phyloP scores from a whole-genome alignment of 2,888 invertebrate species.

The Hypercompe scribonia region DNA sequence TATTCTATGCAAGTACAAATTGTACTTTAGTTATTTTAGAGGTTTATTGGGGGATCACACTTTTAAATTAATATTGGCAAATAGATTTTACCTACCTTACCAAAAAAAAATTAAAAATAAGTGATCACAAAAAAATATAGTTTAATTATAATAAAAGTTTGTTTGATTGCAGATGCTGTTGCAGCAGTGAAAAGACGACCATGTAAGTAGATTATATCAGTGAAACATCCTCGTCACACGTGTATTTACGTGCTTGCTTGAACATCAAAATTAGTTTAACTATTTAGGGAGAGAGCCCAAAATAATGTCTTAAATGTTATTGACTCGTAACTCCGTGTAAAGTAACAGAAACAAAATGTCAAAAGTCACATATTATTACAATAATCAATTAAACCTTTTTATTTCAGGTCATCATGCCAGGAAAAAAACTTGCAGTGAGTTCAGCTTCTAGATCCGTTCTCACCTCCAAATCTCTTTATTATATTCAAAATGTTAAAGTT shows the following conservation, averaged over 20 bases:
- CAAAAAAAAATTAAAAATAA: background rate
- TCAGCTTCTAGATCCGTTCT: background rate
- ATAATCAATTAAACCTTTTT: background rate
- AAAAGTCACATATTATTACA: background rate
- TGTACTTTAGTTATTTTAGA: background rate
- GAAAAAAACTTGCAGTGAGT: slow-evolving; percentile 6
- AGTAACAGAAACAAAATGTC: background rate
- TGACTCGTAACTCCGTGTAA: background rate
- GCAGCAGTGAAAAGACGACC: background rate
- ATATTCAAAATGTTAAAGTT: background rate
- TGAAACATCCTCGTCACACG: background rate
- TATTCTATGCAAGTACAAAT: too few relatives aligned
- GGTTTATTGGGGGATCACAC: background rate
- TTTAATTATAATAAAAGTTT: background rate
- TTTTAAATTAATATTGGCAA: background rate
- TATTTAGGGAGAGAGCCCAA: too few relatives aligned
- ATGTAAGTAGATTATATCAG: slow-evolving; percentile 11
- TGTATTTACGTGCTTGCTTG: too few relatives aligned
- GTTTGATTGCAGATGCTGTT: slow-evolving; percentile 10
- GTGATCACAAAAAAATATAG: background rate
- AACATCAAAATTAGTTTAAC: too few relatives aligned
- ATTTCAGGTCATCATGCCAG: slow-evolving; percentile 9
- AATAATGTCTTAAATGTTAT: too few relatives aligned
- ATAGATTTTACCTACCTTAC: too few relatives aligned
- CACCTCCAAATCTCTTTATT: background rate